Evolutionary conservation across 2,113 vertebrate species (phyloP).

Genomic region (Takifugu flavidus): DNA sequence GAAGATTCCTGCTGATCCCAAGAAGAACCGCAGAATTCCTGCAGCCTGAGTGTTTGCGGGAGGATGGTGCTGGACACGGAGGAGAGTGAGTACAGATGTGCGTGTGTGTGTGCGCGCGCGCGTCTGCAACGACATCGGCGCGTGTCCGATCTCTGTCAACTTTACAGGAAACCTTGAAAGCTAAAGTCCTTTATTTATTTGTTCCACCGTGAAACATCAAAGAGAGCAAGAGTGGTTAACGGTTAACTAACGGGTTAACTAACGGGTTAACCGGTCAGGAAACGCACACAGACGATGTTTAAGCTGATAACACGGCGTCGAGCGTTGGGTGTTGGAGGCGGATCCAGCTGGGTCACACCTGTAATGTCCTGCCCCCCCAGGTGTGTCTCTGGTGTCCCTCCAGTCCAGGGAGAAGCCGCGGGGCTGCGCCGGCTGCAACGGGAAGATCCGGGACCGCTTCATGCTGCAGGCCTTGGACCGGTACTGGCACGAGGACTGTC

Average conservation of each 20-base stretch:
- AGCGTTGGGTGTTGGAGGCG: too few relatives aligned
- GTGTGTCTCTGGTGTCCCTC: constrained; percentile 88
- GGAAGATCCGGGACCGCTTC: constrained; percentile 94
- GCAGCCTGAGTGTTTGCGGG: constrained; percentile 41
- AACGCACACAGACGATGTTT: too few relatives aligned
- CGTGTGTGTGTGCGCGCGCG: neutral
- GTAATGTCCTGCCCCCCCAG: constrained; percentile 42
- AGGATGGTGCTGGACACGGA: constrained; percentile 97
- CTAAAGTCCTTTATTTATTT: too few relatives aligned
- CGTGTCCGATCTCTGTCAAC: neutral
- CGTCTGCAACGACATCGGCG: neutral
- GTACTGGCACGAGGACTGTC: constrained; percentile 95
- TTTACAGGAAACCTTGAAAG: too few relatives aligned
- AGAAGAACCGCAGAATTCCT: neutral
- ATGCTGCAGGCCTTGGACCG: constrained; percentile 94
- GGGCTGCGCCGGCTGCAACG: constrained; percentile 91
- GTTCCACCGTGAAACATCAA: too few relatives aligned
- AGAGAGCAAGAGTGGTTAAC: too few relatives aligned
- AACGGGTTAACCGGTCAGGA: too few relatives aligned
- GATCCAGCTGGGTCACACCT: neutral
- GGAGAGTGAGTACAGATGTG: constrained; percentile 83
- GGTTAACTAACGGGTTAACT: too few relatives aligned
- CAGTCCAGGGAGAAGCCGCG: constrained; percentile 92
- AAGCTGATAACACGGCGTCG: too few relatives aligned
- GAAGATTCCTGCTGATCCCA: too few relatives aligned